Conservation (phyloP, 2,113 vertebrate genomes). For the Alethe diademata region DNA sequence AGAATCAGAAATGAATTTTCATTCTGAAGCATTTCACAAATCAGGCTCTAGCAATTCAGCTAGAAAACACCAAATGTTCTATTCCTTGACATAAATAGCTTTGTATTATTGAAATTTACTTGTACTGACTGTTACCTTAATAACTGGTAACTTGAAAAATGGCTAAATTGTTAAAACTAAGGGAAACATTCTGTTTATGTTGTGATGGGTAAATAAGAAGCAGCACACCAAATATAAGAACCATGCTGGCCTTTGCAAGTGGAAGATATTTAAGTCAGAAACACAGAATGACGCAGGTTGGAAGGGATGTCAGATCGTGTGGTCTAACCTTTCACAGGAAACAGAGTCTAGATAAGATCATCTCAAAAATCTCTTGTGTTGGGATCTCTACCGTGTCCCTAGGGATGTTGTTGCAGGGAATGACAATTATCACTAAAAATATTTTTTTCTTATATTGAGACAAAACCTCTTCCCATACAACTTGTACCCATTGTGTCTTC, state of each 20-base stretch:
- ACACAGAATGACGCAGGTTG: background rate
- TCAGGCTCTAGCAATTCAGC: background rate
- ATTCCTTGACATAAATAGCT: background rate
- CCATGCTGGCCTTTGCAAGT: background rate
- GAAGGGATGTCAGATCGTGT: background rate
- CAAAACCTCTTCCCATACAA: background rate
- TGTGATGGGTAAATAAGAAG: background rate
- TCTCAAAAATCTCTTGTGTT: background rate
- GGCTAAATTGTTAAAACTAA: background rate
- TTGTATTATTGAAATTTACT: background rate
- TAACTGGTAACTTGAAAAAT: background rate
- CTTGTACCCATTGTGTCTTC: background rate
- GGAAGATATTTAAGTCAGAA: background rate
- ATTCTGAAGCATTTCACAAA: background rate
- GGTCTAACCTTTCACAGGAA: background rate
- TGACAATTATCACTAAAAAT: background rate
- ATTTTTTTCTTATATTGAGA: background rate
- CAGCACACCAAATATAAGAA: background rate
- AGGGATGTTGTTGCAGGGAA: background rate
- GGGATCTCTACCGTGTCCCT: background rate
- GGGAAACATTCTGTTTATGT: background rate
- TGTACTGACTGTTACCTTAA: background rate
- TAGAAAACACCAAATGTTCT: background rate
- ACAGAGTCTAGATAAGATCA: background rate
- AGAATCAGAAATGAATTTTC: background rate